Evolutionary conservation across 1,140 invertebrate species (phyloP), one percentile per base, ranked within the genome.

Genomic region (Papilio polyxenes): DNA sequence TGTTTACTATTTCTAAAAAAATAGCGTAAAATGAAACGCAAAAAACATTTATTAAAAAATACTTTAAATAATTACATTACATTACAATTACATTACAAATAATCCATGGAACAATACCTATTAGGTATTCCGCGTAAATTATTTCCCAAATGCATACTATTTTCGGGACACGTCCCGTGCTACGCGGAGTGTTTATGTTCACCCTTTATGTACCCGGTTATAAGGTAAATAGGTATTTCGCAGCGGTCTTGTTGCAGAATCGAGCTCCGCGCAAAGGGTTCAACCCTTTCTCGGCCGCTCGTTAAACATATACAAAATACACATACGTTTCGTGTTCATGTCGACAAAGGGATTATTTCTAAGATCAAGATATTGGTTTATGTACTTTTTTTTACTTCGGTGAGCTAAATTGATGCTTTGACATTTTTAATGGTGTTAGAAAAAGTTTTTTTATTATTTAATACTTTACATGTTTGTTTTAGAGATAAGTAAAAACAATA

Each of bases 181-280:
- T 31, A 31, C 10, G 82, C 81, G 82, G 82, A 82, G 81, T 59
- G 82, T 81, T 59, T 82, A 78, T 80, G 59, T 79, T 82, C 81
- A 82, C 82, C 75, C 72, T 84, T 76, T 77, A 83, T 48, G 82
- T 84, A 85, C 65, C 75, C 49, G 49, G 81, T 75, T 83, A 79
- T 78, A 75, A 82, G 51, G 85, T 87, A 88, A 81, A 88, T 90
- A 87, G 77, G 59, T 83, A 83, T 79, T 81, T 79, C 87, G 87
- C 87, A 89, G 87, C 84, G 81, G 78, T 82, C 77, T 87, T 83
- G 85, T 82, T 91, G 89, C 89, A 91, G 83, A 85, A 86, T 83
- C 80, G 89, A 91, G 89, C 91, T 91, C 89, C 78, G n/a, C 17
- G 82, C 85, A 82, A 87, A 89, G 90, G 90, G 89, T 86, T 80